A percentile compares a stretch with the other conserved stretches of the same genome.
phyloP scores from a whole-genome alignment of 1,140 invertebrate species.

The Hermetia illucens region DNA sequence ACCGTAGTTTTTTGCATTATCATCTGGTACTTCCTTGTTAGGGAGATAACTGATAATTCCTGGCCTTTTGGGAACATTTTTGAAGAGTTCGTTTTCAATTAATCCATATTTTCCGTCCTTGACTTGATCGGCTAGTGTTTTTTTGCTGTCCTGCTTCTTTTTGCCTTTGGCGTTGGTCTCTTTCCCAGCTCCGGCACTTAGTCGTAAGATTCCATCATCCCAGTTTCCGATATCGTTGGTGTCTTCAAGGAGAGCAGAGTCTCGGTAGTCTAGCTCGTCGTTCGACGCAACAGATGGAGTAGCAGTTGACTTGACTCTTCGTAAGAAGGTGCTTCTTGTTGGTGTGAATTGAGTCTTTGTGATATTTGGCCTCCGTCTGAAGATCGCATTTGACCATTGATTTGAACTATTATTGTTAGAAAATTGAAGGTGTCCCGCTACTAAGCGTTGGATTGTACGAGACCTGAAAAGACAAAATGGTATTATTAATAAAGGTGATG shows the following conservation, averaged over 20 bases:
- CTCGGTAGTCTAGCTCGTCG: slow-evolving; percentile 16
- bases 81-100: slow-evolving; percentile 71
- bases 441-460: slow-evolving; percentile 39
- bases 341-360: not conserved
- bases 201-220: slow-evolving; percentile 48
- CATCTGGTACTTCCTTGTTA: slow-evolving; percentile 62
- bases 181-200: slow-evolving; percentile 49
- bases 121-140: slow-evolving; percentile 70
- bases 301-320: not conserved
- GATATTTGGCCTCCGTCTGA: slow-evolving; percentile 1
- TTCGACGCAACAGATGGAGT: slow-evolving; percentile 4
- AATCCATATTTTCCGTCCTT: slow-evolving; percentile 78
- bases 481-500: slow-evolving; percentile 1
- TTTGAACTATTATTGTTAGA: slow-evolving; percentile 14
- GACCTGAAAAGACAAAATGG: slow-evolving; percentile 25
- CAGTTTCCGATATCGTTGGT: slow-evolving; percentile 34
- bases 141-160: slow-evolving; percentile 56
- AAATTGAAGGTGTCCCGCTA: slow-evolving; percentile 43
- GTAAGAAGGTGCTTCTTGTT: not conserved
- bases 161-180: slow-evolving; percentile 32
- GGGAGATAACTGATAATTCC: slow-evolving; percentile 65
- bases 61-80: slow-evolving; percentile 47
- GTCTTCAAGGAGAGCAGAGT: slow-evolving; percentile 28
- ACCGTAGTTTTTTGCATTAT: slow-evolving; percentile 62
- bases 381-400: not conserved